Conservation (phyloP, 2,797 vertebrate genomes). For the Acestrorhynchus altus region DNA sequence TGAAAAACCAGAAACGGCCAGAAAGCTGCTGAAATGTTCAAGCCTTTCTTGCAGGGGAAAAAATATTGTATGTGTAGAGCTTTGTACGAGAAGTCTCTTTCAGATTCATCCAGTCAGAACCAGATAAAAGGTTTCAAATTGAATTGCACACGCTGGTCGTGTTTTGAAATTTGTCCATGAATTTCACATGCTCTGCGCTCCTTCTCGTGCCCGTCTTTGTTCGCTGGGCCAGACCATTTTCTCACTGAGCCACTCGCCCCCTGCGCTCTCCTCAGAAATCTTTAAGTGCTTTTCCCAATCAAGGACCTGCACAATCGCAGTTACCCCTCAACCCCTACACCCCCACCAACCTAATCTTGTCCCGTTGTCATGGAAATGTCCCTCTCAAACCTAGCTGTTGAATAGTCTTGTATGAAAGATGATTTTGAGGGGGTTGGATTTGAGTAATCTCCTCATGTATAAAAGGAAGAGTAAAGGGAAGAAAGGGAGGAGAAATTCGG, state of each 20-base stretch:
- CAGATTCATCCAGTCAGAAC: constrained; percentile 16
- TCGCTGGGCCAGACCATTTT: constrained; percentile 45
- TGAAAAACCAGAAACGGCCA: constrained; percentile 47
- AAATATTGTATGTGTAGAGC: not conserved
- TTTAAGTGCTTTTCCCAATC: constrained; percentile 70
- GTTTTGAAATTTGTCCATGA: constrained; percentile 52
- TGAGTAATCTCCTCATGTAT: constrained; percentile 59
- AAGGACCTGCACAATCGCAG: constrained; percentile 74
- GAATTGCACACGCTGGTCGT: constrained; percentile 3
- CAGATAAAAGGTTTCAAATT: constrained; percentile 14
- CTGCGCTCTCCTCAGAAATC: constrained; percentile 54
- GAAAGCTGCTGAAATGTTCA: constrained; percentile 27
- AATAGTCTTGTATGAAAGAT: constrained; percentile 65
- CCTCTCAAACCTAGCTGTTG: constrained; percentile 68
- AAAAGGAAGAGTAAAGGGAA: constrained; percentile 29
- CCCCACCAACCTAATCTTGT: constrained; percentile 76
- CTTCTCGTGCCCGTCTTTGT: constrained; percentile 43
- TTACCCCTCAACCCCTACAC: constrained; percentile 32
- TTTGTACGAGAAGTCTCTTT: constrained; percentile 20
- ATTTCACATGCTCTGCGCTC: constrained; percentile 50
- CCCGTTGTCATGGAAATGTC: constrained; percentile 82
- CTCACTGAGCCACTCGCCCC: constrained; percentile 49
- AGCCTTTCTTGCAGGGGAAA: constrained; percentile 12
- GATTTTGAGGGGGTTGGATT: constrained; percentile 67
- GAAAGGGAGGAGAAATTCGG: constrained; percentile 23